Conservation (phyloP, 2,797 vertebrate species). For the Enteromius fasciolatus region DNA sequence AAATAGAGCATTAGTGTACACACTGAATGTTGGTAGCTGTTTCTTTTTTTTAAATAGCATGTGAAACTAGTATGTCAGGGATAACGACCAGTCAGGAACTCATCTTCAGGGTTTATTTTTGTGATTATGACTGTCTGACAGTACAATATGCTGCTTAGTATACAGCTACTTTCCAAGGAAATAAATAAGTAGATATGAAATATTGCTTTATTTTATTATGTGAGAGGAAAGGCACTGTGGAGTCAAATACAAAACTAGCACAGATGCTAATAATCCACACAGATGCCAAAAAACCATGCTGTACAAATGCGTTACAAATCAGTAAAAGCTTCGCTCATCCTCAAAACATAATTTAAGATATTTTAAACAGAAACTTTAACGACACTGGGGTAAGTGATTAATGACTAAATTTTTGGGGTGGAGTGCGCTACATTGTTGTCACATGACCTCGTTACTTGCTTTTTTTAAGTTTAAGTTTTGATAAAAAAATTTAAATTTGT, state of each 20-base stretch:
- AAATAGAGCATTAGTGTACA: not conserved
- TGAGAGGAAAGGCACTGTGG: not conserved
- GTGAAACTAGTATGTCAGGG: not conserved
- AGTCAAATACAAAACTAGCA: not conserved
- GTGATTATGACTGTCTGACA: conserved; percentile 5
- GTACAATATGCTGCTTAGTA: not conserved
- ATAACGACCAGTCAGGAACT: not conserved
- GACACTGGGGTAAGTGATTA: too few relatives aligned
- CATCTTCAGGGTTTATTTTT: not conserved
- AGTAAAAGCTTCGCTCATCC: too few relatives aligned
- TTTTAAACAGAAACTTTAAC: too few relatives aligned
- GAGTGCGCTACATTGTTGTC: not conserved
- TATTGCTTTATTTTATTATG: not conserved
- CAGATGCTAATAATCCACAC: not conserved
- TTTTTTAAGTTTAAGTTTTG: too few relatives aligned
- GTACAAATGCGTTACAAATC: not conserved
- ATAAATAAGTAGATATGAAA: not conserved
- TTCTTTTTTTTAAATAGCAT: not conserved
- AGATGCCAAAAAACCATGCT: not conserved
- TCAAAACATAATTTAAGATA: too few relatives aligned
- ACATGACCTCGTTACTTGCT: not conserved
- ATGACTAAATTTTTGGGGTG: too few relatives aligned
- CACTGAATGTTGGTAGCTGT: not conserved
- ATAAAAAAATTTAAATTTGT: not conserved
- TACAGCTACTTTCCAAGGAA: not conserved